Conservation (phyloP, 2,797 vertebrate species). For the Galagoides demidoff region DNA sequence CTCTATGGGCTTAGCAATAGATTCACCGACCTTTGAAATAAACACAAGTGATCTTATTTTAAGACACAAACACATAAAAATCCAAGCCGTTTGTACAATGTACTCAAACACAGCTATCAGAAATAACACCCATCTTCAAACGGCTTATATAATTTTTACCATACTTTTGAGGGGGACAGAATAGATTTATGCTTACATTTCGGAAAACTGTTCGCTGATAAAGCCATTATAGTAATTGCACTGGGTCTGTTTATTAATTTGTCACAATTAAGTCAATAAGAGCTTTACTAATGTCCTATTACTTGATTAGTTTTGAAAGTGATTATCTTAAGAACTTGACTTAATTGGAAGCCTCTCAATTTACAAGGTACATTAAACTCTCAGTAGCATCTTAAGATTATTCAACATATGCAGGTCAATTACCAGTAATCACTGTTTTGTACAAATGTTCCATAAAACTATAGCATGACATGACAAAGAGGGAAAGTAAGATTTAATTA, state of each 20-base stretch:
- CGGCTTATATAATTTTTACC: slow-evolving; percentile 64
- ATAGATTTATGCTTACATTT: slow-evolving; percentile 69
- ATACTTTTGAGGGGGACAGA: slow-evolving; percentile 63
- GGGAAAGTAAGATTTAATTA: slow-evolving; percentile 71
- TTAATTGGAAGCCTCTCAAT: slow-evolving; percentile 88
- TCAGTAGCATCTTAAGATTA: slow-evolving; percentile 82
- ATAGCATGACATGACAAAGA: slow-evolving; percentile 73
- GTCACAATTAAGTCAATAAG: slow-evolving; percentile 85
- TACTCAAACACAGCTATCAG: not conserved
- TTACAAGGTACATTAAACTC: slow-evolving; percentile 87
- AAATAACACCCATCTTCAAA: slow-evolving; percentile 39
- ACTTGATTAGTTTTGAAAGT: slow-evolving; percentile 87
- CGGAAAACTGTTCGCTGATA: slow-evolving; percentile 79
- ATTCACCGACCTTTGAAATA: not conserved
- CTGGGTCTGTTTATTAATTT: slow-evolving; percentile 85
- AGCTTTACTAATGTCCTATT: slow-evolving; percentile 83
- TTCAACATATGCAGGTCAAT: slow-evolving; percentile 86
- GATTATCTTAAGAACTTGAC: slow-evolving; percentile 84
- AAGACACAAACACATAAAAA: slow-evolving; percentile 25
- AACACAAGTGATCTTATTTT: slow-evolving; percentile 3
- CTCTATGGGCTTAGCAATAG: not conserved
- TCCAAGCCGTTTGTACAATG: not conserved
- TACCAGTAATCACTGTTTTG: slow-evolving; percentile 84
- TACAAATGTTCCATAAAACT: slow-evolving; percentile 81
- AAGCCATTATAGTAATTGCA: slow-evolving; percentile 80